Base-by-base conservation (phyloP, 2,113 vertebrate species). In the Fulmarus glacialis region DNA sequence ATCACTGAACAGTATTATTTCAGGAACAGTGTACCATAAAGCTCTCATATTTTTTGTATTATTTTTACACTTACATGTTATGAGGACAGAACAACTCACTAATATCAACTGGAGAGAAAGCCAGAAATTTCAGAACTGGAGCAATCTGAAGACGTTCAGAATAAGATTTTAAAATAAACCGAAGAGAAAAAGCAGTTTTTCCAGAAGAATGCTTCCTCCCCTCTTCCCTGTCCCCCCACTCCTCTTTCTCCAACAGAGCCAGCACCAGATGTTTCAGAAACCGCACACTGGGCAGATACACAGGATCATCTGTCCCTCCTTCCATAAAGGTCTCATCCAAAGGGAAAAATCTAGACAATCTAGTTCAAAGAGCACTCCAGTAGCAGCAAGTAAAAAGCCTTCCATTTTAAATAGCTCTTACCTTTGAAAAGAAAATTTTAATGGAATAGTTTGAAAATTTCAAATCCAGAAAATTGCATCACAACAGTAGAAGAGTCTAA, bases 221-320 rank as follows among this genome's bases (percentile, higher is more conserved):
- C 13, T 38, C 20, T 71, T 59, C 47, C 20, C 53, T 3, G 1
- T 59, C 22, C 45, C 38, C 29, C 30, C 20, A 48, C 32, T 91
- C 38, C 63, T 86, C 68, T 88, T 27, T 30, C 58, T 91, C 87
- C 92, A 82, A 11, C 87, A 72, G 70, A 96, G 90, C 78, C 84
- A 94, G 42, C 58, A 88, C 62, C 92, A 96, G 95, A 92, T 90
- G 74, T 93, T 94, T 93, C 92, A 94, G 63, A 89, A 97, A 89
- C 71, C 71, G 68, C 90, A 87, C 74, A 77, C 73, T 80, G 85
- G 78, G 93, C 60, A 94, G 43, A 95, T 9, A 85, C 78, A 82
- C 63, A 77, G 67, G 45, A 88, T 94, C 90, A 70, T 93, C 87
- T 94, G 82, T 82, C 79, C 85, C 55, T 73, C 38, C 62, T 68